phyloP scores from a whole-genome alignment of 2,113 vertebrate species.

The Baryphthengus martii region DNA sequence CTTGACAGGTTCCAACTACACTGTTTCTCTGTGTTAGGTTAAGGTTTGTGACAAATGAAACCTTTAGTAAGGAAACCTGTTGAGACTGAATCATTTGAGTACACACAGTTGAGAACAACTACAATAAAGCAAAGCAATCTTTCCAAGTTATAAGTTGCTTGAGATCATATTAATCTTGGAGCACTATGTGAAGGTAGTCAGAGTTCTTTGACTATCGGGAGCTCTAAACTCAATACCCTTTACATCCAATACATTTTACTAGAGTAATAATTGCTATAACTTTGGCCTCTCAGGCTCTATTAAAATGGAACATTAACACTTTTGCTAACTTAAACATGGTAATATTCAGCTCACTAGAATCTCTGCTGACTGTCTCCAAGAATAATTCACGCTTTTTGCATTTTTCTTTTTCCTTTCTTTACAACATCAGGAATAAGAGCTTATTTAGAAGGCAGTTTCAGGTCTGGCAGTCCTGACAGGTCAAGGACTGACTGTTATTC shows the following conservation, averaged over 20 bases:
- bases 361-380: constrained; percentile 54
- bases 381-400: background rate
- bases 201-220: constrained; percentile 51
- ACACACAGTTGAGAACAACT: background rate
- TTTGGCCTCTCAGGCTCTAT: background rate
- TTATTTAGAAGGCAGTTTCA: constrained; percentile 67
- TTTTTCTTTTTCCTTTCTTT: constrained; percentile 13
- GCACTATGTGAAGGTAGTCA: constrained; percentile 27
- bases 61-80: background rate
- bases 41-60: background rate
- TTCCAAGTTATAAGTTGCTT: constrained; percentile 24
- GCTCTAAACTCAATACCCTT: background rate
- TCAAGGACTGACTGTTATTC: constrained; percentile 48
- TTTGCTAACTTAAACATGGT: background rate
- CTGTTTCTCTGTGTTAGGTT: background rate
- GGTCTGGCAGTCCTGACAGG: too few species aligned
- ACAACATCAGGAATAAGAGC: constrained; percentile 18
- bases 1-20: constrained; percentile 19
- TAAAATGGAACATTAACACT: constrained; percentile 44
- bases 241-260: background rate
- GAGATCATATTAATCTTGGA: background rate
- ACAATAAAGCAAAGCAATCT: constrained; percentile 25
- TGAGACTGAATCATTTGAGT: background rate
- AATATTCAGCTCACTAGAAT: constrained; percentile 43
- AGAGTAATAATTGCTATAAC: background rate